phyloP scores from a whole-genome alignment of 2,113 vertebrate genomes.

The Geococcyx californianus region DNA sequence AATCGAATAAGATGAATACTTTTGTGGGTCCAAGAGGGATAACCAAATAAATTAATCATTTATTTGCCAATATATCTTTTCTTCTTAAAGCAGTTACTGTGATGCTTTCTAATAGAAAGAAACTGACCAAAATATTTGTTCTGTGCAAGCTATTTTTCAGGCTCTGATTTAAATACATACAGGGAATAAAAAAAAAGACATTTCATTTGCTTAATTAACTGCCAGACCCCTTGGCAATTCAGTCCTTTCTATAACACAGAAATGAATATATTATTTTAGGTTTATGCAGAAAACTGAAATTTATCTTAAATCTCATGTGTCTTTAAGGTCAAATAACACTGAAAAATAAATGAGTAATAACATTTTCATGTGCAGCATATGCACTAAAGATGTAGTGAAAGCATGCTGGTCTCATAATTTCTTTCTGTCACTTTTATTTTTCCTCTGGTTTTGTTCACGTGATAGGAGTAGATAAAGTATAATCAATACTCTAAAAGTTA shows the following conservation, averaged over 20 bases:
- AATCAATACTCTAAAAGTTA: conserved; percentile 21
- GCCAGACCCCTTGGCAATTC: conserved; percentile 16
- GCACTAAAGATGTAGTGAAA: background rate
- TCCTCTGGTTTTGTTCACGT: background rate
- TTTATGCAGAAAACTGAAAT: background rate
- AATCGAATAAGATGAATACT: background rate
- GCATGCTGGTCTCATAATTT: background rate
- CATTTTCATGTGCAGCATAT: background rate
- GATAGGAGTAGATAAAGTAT: conserved; percentile 50
- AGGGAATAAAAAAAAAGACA: background rate
- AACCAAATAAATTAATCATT: background rate
- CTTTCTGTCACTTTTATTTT: conserved; percentile 22
- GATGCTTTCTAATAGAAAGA: background rate
- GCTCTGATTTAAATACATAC: background rate
- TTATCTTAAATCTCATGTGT: background rate
- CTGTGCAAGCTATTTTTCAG: background rate
- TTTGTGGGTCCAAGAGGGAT: background rate
- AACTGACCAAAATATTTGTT: background rate
- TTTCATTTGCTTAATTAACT: conserved; percentile 31
- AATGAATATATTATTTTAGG: background rate
- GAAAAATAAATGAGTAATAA: background rate
- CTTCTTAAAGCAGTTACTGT: background rate
- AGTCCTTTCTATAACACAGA: background rate
- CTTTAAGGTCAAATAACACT: background rate
- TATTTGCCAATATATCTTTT: background rate